phyloP scores from a whole-genome alignment of 2,888 invertebrate species.

The Flabesymbios commensalis region DNA sequence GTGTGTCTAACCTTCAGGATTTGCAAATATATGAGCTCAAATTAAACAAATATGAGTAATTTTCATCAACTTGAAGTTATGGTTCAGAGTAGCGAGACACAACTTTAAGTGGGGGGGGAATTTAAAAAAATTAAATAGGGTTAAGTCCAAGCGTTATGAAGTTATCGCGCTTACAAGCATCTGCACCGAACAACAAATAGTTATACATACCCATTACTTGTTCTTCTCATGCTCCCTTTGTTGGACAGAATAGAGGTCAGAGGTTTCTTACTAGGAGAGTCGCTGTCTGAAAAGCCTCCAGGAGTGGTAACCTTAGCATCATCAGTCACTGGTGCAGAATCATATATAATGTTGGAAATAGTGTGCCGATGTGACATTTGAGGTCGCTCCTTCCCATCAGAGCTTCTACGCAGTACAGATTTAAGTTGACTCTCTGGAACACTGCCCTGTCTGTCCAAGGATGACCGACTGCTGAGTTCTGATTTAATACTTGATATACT shows the following conservation, averaged over 20 bases:
- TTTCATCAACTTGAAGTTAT: too few relatives aligned
- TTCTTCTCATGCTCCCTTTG: slow-evolving; percentile 21
- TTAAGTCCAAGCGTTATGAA: too few relatives aligned
- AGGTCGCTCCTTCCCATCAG: neutral
- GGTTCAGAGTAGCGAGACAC: too few relatives aligned
- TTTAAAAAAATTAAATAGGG: too few relatives aligned
- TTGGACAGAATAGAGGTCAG: slow-evolving; percentile 28
- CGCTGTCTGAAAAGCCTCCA: neutral
- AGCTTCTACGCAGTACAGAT: neutral
- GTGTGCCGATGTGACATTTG: slow-evolving; percentile 22
- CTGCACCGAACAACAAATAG: too few relatives aligned
- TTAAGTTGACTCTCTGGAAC: neutral
- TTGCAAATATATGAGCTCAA: too few relatives aligned
- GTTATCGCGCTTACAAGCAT: too few relatives aligned
- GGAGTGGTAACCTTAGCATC: slow-evolving; percentile 15
- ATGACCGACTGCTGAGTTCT: slow-evolving; percentile 13
- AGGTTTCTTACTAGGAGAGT: slow-evolving; percentile 20
- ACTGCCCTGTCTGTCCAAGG: slow-evolving; percentile 13
- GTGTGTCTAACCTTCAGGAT: too few relatives aligned
- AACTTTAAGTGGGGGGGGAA: too few relatives aligned
- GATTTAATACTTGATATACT: slow-evolving; percentile 17
- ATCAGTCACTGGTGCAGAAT: slow-evolving; percentile 20
- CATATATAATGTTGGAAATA: slow-evolving; percentile 26
- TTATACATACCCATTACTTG: too few relatives aligned
- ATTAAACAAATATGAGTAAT: too few relatives aligned